A percentile compares a stretch with the other conserved stretches of the same genome.
These are phyloP conservation scores for Vireo altiloquus DNA, from an alignment of 2,113 vertebrate species.

Conservation along the genomic window DNA sequence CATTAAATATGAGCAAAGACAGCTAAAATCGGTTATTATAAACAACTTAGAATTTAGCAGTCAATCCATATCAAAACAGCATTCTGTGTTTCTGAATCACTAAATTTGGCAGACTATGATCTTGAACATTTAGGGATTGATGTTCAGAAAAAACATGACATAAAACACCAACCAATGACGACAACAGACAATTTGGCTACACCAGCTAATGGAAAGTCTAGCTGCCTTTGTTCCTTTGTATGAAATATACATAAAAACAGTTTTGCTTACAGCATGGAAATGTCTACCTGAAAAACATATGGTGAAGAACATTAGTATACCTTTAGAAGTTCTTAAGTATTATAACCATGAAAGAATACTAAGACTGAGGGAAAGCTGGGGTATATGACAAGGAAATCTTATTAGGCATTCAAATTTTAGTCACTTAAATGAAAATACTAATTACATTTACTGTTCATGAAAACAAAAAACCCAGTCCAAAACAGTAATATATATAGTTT, in stretches of 20 bases:
- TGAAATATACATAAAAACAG: neutral
- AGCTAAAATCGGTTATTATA: neutral
- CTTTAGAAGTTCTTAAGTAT: neutral
- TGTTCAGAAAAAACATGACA: neutral
- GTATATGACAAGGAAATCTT: neutral
- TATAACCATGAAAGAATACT: neutral
- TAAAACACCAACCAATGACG: neutral
- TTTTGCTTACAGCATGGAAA: neutral
- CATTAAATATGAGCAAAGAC: neutral
- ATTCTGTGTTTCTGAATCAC: neutral
- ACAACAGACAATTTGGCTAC: neutral
- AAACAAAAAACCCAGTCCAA: accelerated
- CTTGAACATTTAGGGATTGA: neutral
- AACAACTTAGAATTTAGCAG: neutral
- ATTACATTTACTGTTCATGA: neutral
- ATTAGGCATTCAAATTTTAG: neutral
- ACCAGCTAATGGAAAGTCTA: neutral
- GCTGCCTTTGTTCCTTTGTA: neutral
- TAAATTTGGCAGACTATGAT: neutral
- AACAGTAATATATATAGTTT: neutral
- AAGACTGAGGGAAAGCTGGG: neutral
- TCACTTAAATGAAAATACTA: neutral
- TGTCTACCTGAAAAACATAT: neutral
- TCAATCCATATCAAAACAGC: neutral
- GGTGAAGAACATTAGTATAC: neutral